phyloP scores from a whole-genome alignment of 2,888 invertebrate genomes.

The Hirtodrosophila duncani region DNA sequence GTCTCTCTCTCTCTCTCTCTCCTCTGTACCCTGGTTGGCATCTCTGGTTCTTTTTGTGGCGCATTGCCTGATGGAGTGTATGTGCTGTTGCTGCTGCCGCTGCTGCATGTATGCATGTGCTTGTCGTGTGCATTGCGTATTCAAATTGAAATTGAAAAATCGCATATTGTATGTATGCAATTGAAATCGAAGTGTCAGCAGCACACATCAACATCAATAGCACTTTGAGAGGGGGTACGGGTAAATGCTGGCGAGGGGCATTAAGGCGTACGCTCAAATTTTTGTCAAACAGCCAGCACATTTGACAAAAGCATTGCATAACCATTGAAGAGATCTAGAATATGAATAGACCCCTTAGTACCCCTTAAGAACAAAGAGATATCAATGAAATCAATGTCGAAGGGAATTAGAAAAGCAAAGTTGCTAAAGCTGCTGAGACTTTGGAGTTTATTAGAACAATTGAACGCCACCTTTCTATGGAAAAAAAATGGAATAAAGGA shows the following conservation, averaged over 20 bases:
- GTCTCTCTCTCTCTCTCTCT: not conserved
- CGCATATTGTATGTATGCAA: constrained; percentile 62
- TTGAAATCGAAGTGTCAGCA: constrained; percentile 70
- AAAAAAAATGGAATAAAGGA: too few species aligned
- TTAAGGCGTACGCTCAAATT: too few species aligned
- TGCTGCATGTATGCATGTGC: constrained; percentile 2
- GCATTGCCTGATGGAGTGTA: too few species aligned
- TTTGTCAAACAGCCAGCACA: constrained; percentile 31
- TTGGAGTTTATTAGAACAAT: too few species aligned
- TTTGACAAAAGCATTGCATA: constrained; percentile 53
- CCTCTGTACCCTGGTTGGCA: not conserved
- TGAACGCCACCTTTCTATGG: too few species aligned
- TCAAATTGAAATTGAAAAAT: constrained; percentile 69
- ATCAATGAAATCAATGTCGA: too few species aligned
- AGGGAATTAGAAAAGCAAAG: too few species aligned
- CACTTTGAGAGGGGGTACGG: too few species aligned
- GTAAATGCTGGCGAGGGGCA: too few species aligned
- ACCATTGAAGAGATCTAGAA: constrained; percentile 9
- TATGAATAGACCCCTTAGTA: too few species aligned
- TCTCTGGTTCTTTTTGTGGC: not conserved
- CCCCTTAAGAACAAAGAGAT: too few species aligned
- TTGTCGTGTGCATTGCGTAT: constrained; percentile 49
- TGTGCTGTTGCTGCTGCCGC: constrained; percentile 4
- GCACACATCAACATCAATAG: constrained; percentile 37
- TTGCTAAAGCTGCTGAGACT: too few species aligned